phyloP scores from a whole-genome alignment of 1,140 invertebrate species.

The Campodea augens region DNA sequence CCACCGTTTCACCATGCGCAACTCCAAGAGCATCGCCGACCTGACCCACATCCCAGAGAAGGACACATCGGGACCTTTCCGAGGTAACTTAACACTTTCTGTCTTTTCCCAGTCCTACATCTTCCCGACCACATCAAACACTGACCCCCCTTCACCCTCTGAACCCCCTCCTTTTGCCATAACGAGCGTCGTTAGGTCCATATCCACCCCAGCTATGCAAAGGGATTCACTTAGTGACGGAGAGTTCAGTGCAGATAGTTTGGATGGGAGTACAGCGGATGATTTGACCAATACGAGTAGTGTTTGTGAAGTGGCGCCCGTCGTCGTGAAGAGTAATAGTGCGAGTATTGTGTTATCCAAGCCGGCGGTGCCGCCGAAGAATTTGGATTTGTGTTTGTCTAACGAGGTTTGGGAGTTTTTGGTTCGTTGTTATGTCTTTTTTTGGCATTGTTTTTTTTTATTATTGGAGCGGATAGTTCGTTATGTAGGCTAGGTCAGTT shows the following conservation, averaged over 20 bases:
- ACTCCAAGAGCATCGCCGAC: constrained; percentile 63
- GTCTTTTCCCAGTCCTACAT: constrained; percentile 8
- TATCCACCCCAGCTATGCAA: constrained; percentile 4
- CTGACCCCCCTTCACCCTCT: background rate
- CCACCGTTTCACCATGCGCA: constrained; percentile 49
- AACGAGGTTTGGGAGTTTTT: no score
- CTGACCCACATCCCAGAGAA: constrained; percentile 38
- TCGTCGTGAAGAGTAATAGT: no score
- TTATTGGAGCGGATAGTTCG: no score
- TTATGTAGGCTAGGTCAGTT: no score
- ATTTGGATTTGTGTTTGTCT: no score
- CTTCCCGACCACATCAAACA: constrained; percentile 2
- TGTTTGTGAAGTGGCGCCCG: no score
- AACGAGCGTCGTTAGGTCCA: background rate
- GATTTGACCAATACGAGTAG: no score
- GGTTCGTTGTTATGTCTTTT: no score
- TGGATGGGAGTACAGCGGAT: no score
- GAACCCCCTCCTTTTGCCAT: constrained; percentile 2
- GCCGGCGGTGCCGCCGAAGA: no score
- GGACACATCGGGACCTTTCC: constrained; percentile 18
- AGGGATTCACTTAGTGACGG: constrained; percentile 16
- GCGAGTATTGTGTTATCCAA: no score
- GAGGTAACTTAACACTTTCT: constrained; percentile 18
- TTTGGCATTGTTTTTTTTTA: no score
- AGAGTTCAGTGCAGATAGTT: background rate